Base-by-base conservation (phyloP, 2,888 invertebrate species). In the Nebria brevicollis region DNA sequence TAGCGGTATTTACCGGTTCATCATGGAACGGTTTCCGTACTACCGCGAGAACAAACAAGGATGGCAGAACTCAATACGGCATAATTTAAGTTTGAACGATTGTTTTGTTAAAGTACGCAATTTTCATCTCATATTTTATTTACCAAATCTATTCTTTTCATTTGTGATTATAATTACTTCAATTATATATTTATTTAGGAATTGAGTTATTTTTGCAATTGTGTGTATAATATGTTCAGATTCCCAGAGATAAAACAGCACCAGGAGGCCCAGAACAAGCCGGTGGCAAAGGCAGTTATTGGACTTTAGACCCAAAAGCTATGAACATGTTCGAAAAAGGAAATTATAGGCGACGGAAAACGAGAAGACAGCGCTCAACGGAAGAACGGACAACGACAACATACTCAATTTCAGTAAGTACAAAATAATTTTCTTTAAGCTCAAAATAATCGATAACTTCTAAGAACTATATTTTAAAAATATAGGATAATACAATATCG, bases 261-360 rank as follows among this genome's bases (percentile, higher is more conserved):
- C 91, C 89, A 86, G 91, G 88, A 43, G 87, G 86, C 82, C 84
- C 85, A 10, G 86, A 86, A 82, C 85, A 85, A 77, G 91, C 91
- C 83, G 92, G 92, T 0, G 95, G 95, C 0, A 95, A 95, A 87
- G 95, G 95, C 11, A 94, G 94, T 85, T 96, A 94, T 87, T 95
- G 95, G 95, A 94, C 93, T 86, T 88, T 96, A 84, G 95, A 96
- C 87, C 94, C 95, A 0, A 92, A 95, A 78, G 94, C 95, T 70
- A 92, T 93, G 84, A 95, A 95, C 87, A 96, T 96, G 96, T 96
- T 96, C 87, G 96, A 96, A 86, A 94, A 95, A 86, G 96, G 96
- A n/a, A 95, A 95, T 87, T 96, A 95, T 88, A 90, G 96, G 77
- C 90, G 96, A 74, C 89, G 96, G 81, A 91, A 94, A 84, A 92